Conservation (phyloP, 2,888 invertebrate genomes). For the Smittia aterrima region DNA sequence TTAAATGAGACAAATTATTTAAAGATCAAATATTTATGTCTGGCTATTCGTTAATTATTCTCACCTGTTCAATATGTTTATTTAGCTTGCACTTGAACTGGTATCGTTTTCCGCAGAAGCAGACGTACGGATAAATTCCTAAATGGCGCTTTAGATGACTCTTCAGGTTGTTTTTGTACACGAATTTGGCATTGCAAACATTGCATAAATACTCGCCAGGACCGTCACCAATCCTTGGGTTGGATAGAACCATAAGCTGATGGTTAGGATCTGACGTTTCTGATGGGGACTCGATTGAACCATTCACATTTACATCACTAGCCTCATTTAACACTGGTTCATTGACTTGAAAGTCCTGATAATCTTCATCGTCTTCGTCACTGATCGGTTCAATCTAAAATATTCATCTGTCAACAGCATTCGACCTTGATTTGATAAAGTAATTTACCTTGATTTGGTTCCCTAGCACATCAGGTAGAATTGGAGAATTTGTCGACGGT, state of each 20-base stretch:
- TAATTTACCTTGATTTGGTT: slow-evolving; percentile 37
- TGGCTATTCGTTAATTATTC: neutral
- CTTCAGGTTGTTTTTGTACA: slow-evolving; percentile 35
- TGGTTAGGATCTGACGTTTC: slow-evolving; percentile 34
- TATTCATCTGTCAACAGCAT: too few relatives aligned
- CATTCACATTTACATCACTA: neutral
- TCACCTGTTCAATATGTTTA: slow-evolving; percentile 34
- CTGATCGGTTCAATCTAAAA: slow-evolving; percentile 32
- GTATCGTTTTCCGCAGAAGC: slow-evolving; percentile 36
- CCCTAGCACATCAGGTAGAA: slow-evolving; percentile 13
- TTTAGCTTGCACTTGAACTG: slow-evolving; percentile 34
- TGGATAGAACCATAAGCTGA: slow-evolving; percentile 29
- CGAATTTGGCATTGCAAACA: slow-evolving; percentile 33
- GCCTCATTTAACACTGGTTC: neutral
- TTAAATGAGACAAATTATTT: slow-evolving; percentile 1
- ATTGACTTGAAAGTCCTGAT: neutral
- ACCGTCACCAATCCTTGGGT: slow-evolving; percentile 27
- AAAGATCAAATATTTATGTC: too few relatives aligned
- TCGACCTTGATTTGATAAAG: too few relatives aligned
- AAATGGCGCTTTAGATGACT: slow-evolving; percentile 26
- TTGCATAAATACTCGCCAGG: slow-evolving; percentile 29
- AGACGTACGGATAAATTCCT: slow-evolving; percentile 8
- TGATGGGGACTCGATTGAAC: neutral
- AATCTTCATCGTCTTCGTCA: slow-evolving; percentile 1
- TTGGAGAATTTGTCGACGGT: neutral